Conservation (phyloP, 2,797 vertebrate species). For the Xenops minutus region DNA sequence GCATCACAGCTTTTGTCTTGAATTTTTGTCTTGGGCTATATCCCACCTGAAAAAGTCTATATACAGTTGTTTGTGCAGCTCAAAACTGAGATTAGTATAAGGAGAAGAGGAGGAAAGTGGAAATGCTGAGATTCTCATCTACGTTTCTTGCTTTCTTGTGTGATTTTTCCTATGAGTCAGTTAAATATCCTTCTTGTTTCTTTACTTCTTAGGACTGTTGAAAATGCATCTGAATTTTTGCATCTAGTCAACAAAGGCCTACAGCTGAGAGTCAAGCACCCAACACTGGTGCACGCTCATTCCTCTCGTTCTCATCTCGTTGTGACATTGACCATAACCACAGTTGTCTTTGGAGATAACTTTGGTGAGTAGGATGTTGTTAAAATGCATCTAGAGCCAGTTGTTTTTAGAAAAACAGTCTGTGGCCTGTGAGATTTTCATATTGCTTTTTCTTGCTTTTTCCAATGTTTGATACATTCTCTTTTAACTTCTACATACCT, state of each 20-base stretch:
- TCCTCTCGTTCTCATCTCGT: slow-evolving; percentile 89
- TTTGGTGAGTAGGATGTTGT: slow-evolving; percentile 69
- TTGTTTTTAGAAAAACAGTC: neutral
- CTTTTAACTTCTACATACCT: neutral
- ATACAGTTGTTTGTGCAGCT: neutral
- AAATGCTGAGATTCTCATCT: neutral
- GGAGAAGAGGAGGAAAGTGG: neutral
- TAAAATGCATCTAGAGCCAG: neutral
- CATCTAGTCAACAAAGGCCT: slow-evolving; percentile 73
- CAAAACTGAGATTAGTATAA: neutral
- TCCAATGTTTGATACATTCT: neutral
- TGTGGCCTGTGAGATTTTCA: neutral
- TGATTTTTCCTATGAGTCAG: neutral
- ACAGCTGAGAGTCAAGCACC: slow-evolving; percentile 75
- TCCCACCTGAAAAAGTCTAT: neutral
- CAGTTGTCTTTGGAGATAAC: slow-evolving; percentile 63
- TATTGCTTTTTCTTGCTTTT: neutral
- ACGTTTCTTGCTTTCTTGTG: neutral
- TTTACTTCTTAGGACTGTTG: slow-evolving; percentile 63
- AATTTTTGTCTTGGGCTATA: neutral
- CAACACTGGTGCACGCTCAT: slow-evolving; percentile 81
- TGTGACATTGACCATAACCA: slow-evolving; percentile 78
- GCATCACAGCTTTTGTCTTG: neutral
- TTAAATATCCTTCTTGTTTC: neutral
- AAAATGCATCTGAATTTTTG: slow-evolving; percentile 76